Evolutionary conservation across 2,113 vertebrate species (phyloP), one percentile per base, ranked within the genome.

Genomic region (Silurus meridionalis): DNA sequence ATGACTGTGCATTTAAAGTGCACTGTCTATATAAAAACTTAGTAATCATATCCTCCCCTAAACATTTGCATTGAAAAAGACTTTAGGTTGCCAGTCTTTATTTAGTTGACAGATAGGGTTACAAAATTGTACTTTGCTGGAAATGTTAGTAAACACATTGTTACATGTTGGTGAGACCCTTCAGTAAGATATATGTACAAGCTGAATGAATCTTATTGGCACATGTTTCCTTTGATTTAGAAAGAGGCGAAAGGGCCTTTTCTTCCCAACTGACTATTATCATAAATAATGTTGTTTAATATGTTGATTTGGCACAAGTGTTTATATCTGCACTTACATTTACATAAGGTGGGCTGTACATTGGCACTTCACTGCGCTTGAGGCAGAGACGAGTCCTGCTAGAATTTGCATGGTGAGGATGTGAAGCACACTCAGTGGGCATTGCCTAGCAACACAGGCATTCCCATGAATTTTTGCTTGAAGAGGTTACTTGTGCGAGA

Each of bases 381-480:
- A 89, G 91, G 89, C 82, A 87, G 83, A 85, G 88, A 7, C 79
- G 81, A 77, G 55, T 80, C 64, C 79, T 85, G 90, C 83, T 91
- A 90, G 89, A 94, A 93, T 91, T 87, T 92, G 92, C 87, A 87
- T 93, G 85, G 86, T 93, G 91, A 90, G 85, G 83, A 88, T 87
- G 85, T 80, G 83, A 87, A 55, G 80, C 85, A 57, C 67, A 75
- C 83, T 85, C 84, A 86, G 88, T 92, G 90, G 90, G 88, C 88
- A 86, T 90, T 90, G 78, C 87, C 87, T 89, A 92, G 89, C 89
- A 83, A 50, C 88, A 86, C 14, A 90, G 85, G 86, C 46, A 46
- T 87, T 83, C 50, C n/a, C 48, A 23, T 28, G 17, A 87, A 86
- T 86, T 78, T 77, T 67, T 88, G 86, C 58, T 75, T 64, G 8